phyloP scores from a whole-genome alignment of 2,888 invertebrate genomes.

The Actias luna region DNA sequence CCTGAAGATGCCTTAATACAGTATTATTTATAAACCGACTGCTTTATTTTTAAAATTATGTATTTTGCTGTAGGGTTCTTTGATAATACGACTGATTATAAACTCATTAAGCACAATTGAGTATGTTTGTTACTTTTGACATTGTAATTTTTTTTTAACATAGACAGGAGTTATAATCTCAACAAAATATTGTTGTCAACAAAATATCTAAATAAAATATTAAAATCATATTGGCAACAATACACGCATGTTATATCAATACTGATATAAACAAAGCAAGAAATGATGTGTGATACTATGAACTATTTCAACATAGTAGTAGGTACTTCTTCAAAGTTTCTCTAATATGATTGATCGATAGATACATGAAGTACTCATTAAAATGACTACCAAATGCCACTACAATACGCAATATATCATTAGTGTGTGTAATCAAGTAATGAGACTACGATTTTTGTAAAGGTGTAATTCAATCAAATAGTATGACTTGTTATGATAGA shows the following conservation, averaged over 20 bases:
- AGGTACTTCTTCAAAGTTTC: slow-evolving; percentile 13
- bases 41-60: too few relatives aligned
- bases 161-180: too few relatives aligned
- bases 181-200: too few relatives aligned
- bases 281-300: not conserved
- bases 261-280: not conserved
- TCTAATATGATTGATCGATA: slow-evolving; percentile 14
- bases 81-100: too few relatives aligned
- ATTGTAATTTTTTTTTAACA: too few relatives aligned
- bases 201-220: too few relatives aligned
- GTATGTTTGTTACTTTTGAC: too few relatives aligned
- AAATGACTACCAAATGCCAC: not conserved
- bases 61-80: too few relatives aligned
- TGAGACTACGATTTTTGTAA: slow-evolving; percentile 6
- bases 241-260: not conserved
- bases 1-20: too few relatives aligned
- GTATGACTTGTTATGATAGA: slow-evolving; percentile 4
- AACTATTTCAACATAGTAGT: slow-evolving; percentile 7
- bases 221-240: not conserved
- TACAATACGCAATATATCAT: slow-evolving; percentile 14
- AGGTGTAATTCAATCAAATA: slow-evolving; percentile 12
- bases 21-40: too few relatives aligned
- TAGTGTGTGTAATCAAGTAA: slow-evolving; percentile 7
- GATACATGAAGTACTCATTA: slow-evolving; percentile 12
- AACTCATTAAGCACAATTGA: too few relatives aligned